Percentiles rank a stretch among this genome's conserved stretches.
Evolutionary conservation across 2,888 invertebrate genomes (phyloP).

Genomic region (Liodrosophila aerea): DNA sequence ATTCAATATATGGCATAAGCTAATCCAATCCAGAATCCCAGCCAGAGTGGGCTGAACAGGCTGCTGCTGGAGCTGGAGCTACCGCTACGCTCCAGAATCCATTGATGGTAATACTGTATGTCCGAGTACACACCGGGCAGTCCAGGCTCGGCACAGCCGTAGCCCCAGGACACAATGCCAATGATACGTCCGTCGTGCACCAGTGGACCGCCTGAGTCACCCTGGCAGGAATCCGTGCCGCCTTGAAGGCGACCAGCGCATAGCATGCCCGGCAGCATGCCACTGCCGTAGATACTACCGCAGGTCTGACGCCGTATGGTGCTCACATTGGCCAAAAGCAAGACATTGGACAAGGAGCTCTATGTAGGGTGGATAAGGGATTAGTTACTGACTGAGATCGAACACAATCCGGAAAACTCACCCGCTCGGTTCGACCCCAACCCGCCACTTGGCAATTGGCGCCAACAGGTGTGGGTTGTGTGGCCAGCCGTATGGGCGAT

Average conservation of each 20-base stretch:
- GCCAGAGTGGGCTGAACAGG: not conserved
- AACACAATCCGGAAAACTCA: constrained; percentile 28
- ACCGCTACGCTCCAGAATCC: constrained; percentile 74
- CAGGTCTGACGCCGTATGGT: constrained; percentile 64
- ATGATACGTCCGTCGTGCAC: constrained; percentile 71
- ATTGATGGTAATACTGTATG: constrained; percentile 74
- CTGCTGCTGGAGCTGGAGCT: not conserved
- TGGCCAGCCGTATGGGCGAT: constrained; percentile 65
- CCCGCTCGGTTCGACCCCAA: constrained; percentile 79
- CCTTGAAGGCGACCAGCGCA: constrained; percentile 77
- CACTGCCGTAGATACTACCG: constrained; percentile 48
- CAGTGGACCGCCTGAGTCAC: constrained; percentile 80
- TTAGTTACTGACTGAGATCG: not conserved
- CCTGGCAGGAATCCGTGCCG: constrained; percentile 79
- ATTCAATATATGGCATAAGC: not conserved
- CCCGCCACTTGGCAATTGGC: constrained; percentile 77
- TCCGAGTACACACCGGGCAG: constrained; percentile 77
- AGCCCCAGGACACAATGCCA: constrained; percentile 80
- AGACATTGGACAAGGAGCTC: constrained; percentile 59
- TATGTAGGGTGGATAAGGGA: constrained; percentile 3
- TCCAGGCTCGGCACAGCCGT: constrained; percentile 71
- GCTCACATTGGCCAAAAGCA: constrained; percentile 74
- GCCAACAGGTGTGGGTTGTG: constrained; percentile 52
- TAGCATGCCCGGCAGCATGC: constrained; percentile 74
- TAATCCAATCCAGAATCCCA: constrained; percentile 5